Evolutionary conservation across 2,888 invertebrate species (phyloP).

Genomic region (Trypoxylon attenuatum): DNA sequence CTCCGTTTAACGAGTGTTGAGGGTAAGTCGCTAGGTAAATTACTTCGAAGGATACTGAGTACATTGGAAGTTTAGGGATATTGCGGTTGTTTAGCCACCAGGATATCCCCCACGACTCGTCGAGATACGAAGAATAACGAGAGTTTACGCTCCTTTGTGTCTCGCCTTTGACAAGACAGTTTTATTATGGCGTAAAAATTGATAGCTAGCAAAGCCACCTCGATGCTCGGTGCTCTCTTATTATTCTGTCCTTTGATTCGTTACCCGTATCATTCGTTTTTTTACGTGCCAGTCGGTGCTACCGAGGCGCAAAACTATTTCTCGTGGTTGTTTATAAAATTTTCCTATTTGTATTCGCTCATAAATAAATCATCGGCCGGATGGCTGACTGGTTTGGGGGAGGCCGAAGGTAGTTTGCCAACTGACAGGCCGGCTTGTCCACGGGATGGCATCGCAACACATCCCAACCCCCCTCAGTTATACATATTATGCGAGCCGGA

Average conservation of each 20-base stretch:
- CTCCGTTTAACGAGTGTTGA: slow-evolving; percentile 32
- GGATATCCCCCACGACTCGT: slow-evolving; percentile 21
- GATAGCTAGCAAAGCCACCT: no score
- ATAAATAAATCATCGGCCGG: not conserved
- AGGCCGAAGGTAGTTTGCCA: slow-evolving; percentile 18
- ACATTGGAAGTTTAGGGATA: slow-evolving; percentile 45
- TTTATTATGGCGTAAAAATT: not conserved
- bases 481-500: no score
- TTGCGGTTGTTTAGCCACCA: slow-evolving; percentile 39
- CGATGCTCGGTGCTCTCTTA: no score
- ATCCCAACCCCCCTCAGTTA: no score
- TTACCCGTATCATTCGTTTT: no score
- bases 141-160: slow-evolving; percentile 17
- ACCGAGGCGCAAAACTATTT: not conserved
- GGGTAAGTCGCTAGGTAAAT: slow-evolving; percentile 47
- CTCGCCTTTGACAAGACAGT: no score
- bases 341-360: not conserved
- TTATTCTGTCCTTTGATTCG: no score
- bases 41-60: slow-evolving; percentile 47
- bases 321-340: slow-evolving; percentile 1
- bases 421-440: no score
- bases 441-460: no score
- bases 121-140: slow-evolving; percentile 34
- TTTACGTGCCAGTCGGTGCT: no score
- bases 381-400: slow-evolving; percentile 16